Conservation (phyloP, 2,888 invertebrate genomes). For the Galeruca laticollis region DNA sequence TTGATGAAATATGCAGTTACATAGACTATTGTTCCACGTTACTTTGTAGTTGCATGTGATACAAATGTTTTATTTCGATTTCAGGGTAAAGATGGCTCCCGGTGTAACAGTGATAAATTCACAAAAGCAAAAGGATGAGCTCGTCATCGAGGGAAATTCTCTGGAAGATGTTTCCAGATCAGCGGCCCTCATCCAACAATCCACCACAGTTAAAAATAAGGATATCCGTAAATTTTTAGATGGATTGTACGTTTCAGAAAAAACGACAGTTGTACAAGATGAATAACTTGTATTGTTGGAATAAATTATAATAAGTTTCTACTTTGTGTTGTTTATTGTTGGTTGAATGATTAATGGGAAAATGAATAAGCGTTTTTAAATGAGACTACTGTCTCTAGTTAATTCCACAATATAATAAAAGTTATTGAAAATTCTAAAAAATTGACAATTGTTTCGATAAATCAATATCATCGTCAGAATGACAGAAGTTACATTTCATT, state of each 20-base stretch:
- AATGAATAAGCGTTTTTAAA: too few species aligned
- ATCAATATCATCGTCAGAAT: too few species aligned
- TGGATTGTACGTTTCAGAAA: constrained; percentile 99
- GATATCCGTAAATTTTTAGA: constrained; percentile 99
- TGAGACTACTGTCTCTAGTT: too few species aligned
- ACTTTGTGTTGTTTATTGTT: neutral
- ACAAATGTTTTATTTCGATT: constrained; percentile 36
- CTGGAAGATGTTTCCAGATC: constrained; percentile 98
- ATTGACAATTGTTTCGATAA: too few species aligned
- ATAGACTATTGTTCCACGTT: too few species aligned
- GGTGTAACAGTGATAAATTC: constrained; percentile 96
- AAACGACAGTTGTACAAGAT: constrained; percentile 90
- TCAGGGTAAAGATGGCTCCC: constrained; percentile 90
- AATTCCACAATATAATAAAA: too few species aligned
- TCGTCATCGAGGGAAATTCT: constrained; percentile 93
- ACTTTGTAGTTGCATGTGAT: too few species aligned
- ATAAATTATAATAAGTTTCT: constrained; percentile 40
- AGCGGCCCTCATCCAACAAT: constrained; percentile 98
- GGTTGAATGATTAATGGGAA: too few species aligned
- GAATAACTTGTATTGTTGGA: constrained; percentile 65
- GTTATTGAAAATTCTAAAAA: too few species aligned
- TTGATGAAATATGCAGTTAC: too few species aligned
- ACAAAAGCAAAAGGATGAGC: constrained; percentile 95
- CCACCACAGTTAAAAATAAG: constrained; percentile 98
- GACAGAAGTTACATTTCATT: too few species aligned